Conservation (phyloP, 2,113 vertebrate genomes). For the Numida meleagris region DNA sequence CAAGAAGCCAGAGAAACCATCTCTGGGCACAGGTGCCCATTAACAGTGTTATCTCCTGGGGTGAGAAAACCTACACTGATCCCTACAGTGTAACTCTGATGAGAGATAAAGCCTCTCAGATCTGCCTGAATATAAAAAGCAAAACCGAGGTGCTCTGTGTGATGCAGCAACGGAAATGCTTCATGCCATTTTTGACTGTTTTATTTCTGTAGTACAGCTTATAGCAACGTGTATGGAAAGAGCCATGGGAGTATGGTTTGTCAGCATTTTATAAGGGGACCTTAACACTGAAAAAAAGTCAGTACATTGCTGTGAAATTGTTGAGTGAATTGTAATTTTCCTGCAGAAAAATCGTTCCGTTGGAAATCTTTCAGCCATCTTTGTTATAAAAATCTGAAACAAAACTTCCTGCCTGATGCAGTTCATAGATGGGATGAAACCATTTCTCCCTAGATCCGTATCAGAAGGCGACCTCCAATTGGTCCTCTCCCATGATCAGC, state of each 20-base stretch:
- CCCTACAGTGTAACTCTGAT: background rate
- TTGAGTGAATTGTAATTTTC: background rate
- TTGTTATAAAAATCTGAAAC: background rate
- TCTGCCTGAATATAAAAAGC: background rate
- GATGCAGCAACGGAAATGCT: background rate
- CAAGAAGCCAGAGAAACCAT: background rate
- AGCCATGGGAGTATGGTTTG: accelerated
- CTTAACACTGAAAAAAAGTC: background rate
- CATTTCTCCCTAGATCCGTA: background rate
- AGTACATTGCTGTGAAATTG: background rate
- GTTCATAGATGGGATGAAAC: background rate
- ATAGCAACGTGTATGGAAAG: too few relatives aligned
- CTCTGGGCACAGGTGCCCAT: background rate
- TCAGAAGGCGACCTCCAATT: background rate
- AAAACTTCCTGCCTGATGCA: background rate
- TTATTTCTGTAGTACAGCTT: background rate
- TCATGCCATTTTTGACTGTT: background rate
- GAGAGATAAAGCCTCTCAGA: background rate
- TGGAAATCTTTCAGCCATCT: background rate
- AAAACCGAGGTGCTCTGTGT: background rate
- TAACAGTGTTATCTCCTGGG: background rate
- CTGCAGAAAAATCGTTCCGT: background rate
- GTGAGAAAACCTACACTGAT: background rate
- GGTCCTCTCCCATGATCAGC: background rate
- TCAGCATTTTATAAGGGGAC: background rate